Evolutionary conservation across 1,140 invertebrate species (phyloP), one percentile per base, ranked within the genome.

Genomic region (Calephelis virginiensis): DNA sequence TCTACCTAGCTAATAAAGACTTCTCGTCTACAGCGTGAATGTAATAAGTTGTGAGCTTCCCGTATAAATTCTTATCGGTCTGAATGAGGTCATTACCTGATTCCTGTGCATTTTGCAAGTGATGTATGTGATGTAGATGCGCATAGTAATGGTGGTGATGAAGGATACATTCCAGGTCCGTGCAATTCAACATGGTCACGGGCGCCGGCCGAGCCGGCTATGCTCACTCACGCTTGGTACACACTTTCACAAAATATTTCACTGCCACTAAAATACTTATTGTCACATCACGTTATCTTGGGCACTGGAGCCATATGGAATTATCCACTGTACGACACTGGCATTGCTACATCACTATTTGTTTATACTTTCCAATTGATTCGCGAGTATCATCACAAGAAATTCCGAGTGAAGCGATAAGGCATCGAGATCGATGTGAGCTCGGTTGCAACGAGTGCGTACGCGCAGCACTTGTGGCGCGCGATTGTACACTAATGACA

Each of bases 81-180:
- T 43, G 5, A 12, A 12, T n/a, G 5, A 6, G 10, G 8, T 61
- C 38, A 59, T 70, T 80, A 93, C 92, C 92, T 89, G 92, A 83
- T 67, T 93, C 92, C 76, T 93, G 91, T 56, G 92, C 92, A 81
- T 92, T 91, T 78, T 92, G 92, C 75, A 93, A 80, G 80, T 93
- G 93, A 83, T 94, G 93, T 61, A 95, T 91, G 82, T 95, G 94
- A 83, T 95, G 94, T 61, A 94, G 89, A 89, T 95, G 94, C 47
- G 93, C 94, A 82, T 95, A 94, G 80, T 95, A 94, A 77, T 95
- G 94, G 80, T 95, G 94, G 84, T 95, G 94, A 90, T 95, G 94
- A 81, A 95, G 89, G 81, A 95, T 94, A 92, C 95, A 95, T 91
- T 95, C 94, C 84, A 95, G 92, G 92, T 95, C 94, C 47, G 94